These are phyloP conservation scores for Popillia japonica DNA, from an alignment of 1,140 invertebrate genomes.

Conservation along the genomic window DNA sequence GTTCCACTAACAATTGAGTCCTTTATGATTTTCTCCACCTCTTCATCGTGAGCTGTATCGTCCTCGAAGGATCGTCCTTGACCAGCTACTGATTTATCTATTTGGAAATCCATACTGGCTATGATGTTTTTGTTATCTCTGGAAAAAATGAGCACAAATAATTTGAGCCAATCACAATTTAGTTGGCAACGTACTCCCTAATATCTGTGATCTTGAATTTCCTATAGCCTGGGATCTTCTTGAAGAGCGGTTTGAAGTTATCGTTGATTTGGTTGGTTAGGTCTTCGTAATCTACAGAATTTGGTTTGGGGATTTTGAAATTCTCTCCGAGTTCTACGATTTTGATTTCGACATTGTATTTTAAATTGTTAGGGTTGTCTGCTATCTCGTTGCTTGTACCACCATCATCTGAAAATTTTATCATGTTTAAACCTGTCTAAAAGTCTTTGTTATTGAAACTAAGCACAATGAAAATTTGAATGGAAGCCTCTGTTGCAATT, in stretches of 20 bases:
- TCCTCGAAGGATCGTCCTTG: constrained; percentile 65
- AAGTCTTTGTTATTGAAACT: too few relatives aligned
- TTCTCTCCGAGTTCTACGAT: constrained; percentile 79
- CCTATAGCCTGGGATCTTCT: constrained; percentile 76
- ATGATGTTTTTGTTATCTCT: constrained; percentile 69
- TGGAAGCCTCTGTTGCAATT: too few relatives aligned
- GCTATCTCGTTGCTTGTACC: not conserved
- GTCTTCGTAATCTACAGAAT: constrained; percentile 75
- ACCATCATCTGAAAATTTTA: not conserved
- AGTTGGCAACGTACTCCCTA: constrained; percentile 70
- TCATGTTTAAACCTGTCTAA: too few relatives aligned
- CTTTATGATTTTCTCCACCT: constrained; percentile 64
- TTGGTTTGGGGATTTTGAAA: constrained; percentile 73
- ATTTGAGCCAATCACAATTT: not conserved
- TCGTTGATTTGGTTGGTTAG: constrained; percentile 74
- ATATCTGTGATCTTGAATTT: constrained; percentile 74
- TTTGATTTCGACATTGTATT: constrained; percentile 78
- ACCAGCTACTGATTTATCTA: constrained; percentile 71
- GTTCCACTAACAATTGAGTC: constrained; percentile 71
- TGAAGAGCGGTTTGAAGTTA: constrained; percentile 71
- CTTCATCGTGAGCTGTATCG: constrained; percentile 60
- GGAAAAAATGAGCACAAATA: constrained; percentile 45
- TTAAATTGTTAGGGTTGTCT: constrained; percentile 52
- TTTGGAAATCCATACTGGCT: constrained; percentile 71
- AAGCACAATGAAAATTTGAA: too few relatives aligned